phyloP scores from a whole-genome alignment of 2,797 vertebrate species.

The Pseudotriccus pelzelni region DNA sequence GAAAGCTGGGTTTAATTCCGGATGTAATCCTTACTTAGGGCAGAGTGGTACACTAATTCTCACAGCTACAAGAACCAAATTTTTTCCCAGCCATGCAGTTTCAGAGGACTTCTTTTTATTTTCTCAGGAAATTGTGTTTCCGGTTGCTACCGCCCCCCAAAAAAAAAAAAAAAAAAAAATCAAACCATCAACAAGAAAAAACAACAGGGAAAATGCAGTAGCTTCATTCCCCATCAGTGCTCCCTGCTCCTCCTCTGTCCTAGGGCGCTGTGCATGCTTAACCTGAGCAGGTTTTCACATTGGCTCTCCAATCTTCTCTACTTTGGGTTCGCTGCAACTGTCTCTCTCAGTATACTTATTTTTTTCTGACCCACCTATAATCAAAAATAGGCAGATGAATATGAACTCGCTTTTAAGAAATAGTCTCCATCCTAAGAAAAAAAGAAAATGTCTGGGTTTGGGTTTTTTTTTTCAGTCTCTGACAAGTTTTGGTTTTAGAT shows the following conservation, averaged over 20 bases:
- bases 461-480: neutral
- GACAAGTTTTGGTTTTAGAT: neutral
- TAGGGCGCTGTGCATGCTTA: neutral
- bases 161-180: constrained; percentile 14
- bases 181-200: constrained; percentile 20
- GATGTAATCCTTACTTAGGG: neutral
- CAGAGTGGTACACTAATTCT: neutral
- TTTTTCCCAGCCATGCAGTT: neutral
- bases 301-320: constrained; percentile 10
- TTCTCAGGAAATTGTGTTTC: constrained; percentile 19
- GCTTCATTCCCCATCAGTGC: neutral
- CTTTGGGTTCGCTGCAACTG: constrained; percentile 2
- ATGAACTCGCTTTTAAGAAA: neutral
- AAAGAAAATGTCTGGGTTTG: neutral
- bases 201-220: neutral
- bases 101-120: neutral
- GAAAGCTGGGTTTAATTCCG: neutral
- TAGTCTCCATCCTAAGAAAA: neutral
- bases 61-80: neutral
- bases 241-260: neutral
- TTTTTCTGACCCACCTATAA: neutral
- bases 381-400: neutral
- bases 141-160: neutral
- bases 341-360: neutral
- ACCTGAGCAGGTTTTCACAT: constrained; percentile 59